Percentiles rank a stretch among this genome's conserved stretches.
These are phyloP conservation scores for Varecia variegata DNA, from an alignment of 2,797 vertebrate species.

Conservation along the genomic window DNA sequence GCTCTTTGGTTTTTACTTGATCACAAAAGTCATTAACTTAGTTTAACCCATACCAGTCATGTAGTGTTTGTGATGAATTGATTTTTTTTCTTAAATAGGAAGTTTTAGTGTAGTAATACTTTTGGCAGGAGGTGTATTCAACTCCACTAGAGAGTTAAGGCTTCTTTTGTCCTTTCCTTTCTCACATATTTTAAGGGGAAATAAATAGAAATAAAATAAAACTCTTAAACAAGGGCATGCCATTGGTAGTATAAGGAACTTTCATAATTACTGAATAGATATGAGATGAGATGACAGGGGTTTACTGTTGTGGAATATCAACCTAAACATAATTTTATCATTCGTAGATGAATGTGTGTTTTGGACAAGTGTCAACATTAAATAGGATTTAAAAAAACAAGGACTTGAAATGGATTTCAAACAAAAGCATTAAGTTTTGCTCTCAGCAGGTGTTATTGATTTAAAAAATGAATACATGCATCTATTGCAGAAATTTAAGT, in stretches of 20 bases:
- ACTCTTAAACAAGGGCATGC: not conserved
- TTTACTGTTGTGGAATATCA: not conserved
- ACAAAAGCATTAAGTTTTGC: not conserved
- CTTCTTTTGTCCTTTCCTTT: not conserved
- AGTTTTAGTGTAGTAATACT: not conserved
- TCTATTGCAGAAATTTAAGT: not conserved
- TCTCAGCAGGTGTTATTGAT: not conserved
- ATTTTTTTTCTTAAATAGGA: not conserved
- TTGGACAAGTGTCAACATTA: conserved; percentile 44
- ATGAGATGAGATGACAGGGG: not conserved
- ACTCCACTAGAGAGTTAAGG: not conserved
- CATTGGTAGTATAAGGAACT: not conserved
- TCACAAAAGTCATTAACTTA: not conserved
- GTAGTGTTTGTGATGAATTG: not conserved
- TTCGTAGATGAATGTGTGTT: not conserved
- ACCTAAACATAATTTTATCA: not conserved
- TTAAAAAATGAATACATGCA: not conserved
- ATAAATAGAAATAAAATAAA: not conserved
- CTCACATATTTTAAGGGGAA: conserved; percentile 14
- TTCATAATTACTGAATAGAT: not conserved
- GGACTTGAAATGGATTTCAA: conserved; percentile 17
- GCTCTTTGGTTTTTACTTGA: not conserved
- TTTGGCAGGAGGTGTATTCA: not conserved
- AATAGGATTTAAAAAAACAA: not conserved
- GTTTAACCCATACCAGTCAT: not conserved